Percentiles rank a stretch among this genome's conserved stretches.
These are phyloP conservation scores for Turritopsis dohrnii DNA, from an alignment of 30 jellyfish, hydroid and myxozoan genomes.

Conservation along the genomic window DNA sequence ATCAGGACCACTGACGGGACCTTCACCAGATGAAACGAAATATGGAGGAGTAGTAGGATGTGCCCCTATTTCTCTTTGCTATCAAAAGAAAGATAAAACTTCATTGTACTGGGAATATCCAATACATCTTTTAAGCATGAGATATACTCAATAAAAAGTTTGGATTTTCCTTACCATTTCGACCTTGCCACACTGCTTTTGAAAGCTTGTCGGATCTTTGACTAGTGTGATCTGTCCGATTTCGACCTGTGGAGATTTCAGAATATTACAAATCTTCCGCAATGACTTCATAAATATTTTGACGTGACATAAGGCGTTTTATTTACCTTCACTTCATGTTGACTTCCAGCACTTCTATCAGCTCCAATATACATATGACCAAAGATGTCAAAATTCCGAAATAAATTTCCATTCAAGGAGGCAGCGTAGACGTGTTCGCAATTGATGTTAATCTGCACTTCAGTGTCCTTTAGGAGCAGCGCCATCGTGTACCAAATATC, in stretches of 20 bases:
- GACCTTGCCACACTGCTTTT: constrained; percentile 22
- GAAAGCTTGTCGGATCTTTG: not conserved
- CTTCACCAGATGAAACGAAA: constrained; percentile 7
- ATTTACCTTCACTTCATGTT: constrained; percentile 10
- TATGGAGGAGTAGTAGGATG: not conserved
- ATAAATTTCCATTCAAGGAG: constrained; percentile 24
- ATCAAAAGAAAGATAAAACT: not conserved
- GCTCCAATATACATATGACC: constrained; percentile 90
- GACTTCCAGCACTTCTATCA: constrained; percentile 62
- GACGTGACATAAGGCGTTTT: no score
- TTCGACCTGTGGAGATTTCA: not conserved
- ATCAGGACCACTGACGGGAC: constrained; percentile 32
- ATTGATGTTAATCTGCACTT: constrained; percentile 37
- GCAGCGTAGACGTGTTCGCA: constrained; percentile 53
- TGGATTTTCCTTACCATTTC: not conserved
- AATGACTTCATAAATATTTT: no score
- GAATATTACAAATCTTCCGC: no score
- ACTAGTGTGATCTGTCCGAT: constrained; percentile 8
- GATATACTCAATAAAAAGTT: no score
- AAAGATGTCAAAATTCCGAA: constrained; percentile 55
- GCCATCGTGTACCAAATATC: constrained; percentile 74
- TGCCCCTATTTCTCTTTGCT: not conserved
- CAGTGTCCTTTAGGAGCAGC: constrained; percentile 33
- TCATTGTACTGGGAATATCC: no score
- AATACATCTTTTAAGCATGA: no score